These are phyloP conservation scores for Vulpes lagopus DNA, from an alignment of 2,113 vertebrate species.

Conservation along the genomic window DNA sequence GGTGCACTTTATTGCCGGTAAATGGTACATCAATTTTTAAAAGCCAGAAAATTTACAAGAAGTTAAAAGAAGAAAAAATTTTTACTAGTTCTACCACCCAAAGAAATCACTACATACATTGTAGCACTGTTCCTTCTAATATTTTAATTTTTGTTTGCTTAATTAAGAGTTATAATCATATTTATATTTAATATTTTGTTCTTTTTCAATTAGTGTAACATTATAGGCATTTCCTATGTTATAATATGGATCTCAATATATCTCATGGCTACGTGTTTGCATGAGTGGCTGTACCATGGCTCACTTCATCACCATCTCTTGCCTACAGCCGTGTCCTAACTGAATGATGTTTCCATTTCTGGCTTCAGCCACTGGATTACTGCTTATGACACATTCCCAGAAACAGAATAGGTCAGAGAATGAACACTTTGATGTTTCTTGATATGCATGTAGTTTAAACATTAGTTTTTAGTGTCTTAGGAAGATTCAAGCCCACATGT, in stretches of 20 bases:
- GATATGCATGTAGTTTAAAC: background rate
- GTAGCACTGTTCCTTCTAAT: background rate
- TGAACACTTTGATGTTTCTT: background rate
- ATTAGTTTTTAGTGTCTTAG: background rate
- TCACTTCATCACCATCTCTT: background rate
- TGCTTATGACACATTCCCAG: background rate
- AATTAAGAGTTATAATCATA: background rate
- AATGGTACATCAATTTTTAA: background rate
- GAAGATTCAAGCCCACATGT: background rate
- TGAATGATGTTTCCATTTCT: background rate
- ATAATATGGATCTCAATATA: background rate
- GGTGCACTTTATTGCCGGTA: background rate
- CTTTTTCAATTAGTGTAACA: background rate
- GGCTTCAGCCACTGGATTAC: background rate
- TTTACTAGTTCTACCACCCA: background rate
- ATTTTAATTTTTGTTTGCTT: background rate
- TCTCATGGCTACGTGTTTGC: background rate
- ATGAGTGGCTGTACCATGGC: too few species aligned
- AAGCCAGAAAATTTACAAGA: background rate
- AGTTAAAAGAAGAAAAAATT: constrained; percentile 17
- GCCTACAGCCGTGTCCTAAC: background rate
- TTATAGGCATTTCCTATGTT: background rate
- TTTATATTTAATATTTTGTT: background rate
- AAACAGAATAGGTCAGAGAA: background rate
- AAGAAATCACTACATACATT: background rate